phyloP scores from a whole-genome alignment of 2,113 vertebrate species.

The Brachyhypopomus occidentalis region DNA sequence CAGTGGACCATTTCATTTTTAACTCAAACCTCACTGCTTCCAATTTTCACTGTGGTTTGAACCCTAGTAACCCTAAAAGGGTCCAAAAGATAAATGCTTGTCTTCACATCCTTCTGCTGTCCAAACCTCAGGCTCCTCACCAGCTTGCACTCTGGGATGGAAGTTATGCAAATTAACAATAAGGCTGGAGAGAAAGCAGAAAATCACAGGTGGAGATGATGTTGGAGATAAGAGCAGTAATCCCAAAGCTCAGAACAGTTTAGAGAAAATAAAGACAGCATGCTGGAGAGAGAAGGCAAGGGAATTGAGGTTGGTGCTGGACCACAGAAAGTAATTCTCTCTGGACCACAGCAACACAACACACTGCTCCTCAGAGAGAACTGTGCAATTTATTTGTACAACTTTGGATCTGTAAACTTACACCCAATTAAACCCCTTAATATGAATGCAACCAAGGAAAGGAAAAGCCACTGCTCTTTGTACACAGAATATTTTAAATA shows the following conservation, averaged over 20 bases:
- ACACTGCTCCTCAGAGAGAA: background rate
- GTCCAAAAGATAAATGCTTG: slow-evolving; percentile 60
- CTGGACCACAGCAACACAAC: background rate
- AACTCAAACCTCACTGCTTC: too few species aligned
- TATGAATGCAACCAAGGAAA: background rate
- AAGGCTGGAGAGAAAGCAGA: slow-evolving; percentile 52
- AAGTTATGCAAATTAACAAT: slow-evolving; percentile 68
- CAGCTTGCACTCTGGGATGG: slow-evolving; percentile 49
- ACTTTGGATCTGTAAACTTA: slow-evolving; percentile 52
- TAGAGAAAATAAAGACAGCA: slow-evolving; percentile 28
- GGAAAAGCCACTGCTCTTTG: too few species aligned
- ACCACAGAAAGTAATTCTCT: slow-evolving; percentile 6
- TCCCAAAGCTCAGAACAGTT: slow-evolving; percentile 28
- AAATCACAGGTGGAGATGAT: slow-evolving; percentile 61
- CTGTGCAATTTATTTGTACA: slow-evolving; percentile 51
- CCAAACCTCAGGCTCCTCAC: slow-evolving; percentile 59
- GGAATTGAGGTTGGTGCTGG: slow-evolving; percentile 36
- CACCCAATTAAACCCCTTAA: slow-evolving; percentile 14
- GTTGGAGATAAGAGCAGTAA: slow-evolving; percentile 39
- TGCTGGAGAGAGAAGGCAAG: slow-evolving; percentile 21
- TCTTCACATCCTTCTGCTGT: slow-evolving; percentile 55
- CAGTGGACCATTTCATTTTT: slow-evolving; percentile 25
- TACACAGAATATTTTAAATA: background rate
- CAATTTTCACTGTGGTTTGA: slow-evolving; percentile 40
- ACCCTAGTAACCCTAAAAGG: slow-evolving; percentile 54